phyloP scores from a whole-genome alignment of 1,140 invertebrate genomes.

The Drosophila sturtevanti region DNA sequence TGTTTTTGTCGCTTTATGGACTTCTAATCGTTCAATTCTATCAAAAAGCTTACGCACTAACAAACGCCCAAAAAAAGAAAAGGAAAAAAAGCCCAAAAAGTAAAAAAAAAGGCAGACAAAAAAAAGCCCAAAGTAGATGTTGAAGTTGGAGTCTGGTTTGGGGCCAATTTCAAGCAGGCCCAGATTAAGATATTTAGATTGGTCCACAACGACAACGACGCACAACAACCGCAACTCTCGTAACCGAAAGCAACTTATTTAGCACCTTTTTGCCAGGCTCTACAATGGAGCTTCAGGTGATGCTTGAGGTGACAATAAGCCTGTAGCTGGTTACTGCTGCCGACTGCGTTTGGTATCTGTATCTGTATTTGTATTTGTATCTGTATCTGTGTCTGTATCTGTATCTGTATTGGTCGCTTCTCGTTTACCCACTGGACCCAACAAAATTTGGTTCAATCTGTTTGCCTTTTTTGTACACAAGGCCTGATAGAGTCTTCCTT shows the following conservation, averaged over 20 bases:
- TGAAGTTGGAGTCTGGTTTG: conserved; percentile 22
- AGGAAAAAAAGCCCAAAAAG: conserved; percentile 3
- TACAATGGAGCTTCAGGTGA: conserved; percentile 38
- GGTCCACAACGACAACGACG: conserved; percentile 52
- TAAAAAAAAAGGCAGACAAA: conserved; percentile 9
- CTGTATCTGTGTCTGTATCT: background rate
- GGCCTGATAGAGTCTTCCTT: conserved; percentile 67
- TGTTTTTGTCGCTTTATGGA: conserved; percentile 83
- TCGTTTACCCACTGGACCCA: conserved; percentile 27
- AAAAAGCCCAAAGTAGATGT: conserved; percentile 23
- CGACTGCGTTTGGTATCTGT: conserved; percentile 1
- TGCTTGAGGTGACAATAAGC: conserved; percentile 77
- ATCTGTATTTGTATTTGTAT: background rate
- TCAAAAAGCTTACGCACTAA: conserved; percentile 82
- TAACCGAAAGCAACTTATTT: conserved; percentile 57
- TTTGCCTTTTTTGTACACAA: conserved; percentile 68
- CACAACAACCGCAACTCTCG: conserved; percentile 13
- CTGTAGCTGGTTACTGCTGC: conserved; percentile 33
- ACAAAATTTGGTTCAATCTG: conserved; percentile 73
- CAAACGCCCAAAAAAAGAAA: conserved; percentile 63
- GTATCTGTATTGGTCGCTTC: background rate
- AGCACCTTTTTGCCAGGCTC: conserved; percentile 49
- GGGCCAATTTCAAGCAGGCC: conserved; percentile 62
- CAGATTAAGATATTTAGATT: conserved; percentile 82
- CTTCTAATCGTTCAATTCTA: conserved; percentile 83